Evolutionary conservation across 2,888 invertebrate genomes (phyloP), one percentile per base, ranked within the genome.

Genomic region (Apoda limacodes): DNA sequence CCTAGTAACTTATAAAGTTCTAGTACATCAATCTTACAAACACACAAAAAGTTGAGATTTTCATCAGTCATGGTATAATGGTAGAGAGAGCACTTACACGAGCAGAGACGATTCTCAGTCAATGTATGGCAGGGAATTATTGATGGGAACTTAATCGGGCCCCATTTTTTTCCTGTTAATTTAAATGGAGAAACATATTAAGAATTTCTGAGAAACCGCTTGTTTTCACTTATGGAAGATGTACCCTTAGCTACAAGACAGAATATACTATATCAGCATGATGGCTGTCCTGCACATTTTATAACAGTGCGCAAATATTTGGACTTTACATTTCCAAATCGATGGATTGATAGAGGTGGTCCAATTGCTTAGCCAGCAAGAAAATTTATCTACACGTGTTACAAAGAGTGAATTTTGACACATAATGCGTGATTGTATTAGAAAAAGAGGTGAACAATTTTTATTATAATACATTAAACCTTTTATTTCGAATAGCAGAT

Each of bases 171-270:
- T 11, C 25, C 25, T 5, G 14, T 15, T 9, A 31, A 20, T 14
- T 22, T 31, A 9, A 26, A 31, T 25, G 31, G 31, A 15, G 21
- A 9, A 5, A 4, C n/a, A 3, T 30, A 30, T 17, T 15, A 30
- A 30, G 20, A 23, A 10, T 30, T 30, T 13, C 11, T 23, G 9
- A 23, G 22, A 10, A 23, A 30, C 9, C 6, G 9, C 9, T 9
- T 15, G 6, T 10, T 7, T 10, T 11, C 9, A 17, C 13, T 30
- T 17, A 9, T 30, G 11, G 24, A 13, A 22, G 30, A 30, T 23
- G 17, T 22, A n/a, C 30, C 30, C 9, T 9, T 17, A 30, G 24
- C 22, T 15, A 15, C 9, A 11, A n/a, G 13, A 13, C 9, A 13
- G 13, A 9, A 13, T 3, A 5, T 5, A 5, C 6, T 22, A 10